Conservation (phyloP, 1,140 invertebrate species). For the Meteorus sp. region DNA sequence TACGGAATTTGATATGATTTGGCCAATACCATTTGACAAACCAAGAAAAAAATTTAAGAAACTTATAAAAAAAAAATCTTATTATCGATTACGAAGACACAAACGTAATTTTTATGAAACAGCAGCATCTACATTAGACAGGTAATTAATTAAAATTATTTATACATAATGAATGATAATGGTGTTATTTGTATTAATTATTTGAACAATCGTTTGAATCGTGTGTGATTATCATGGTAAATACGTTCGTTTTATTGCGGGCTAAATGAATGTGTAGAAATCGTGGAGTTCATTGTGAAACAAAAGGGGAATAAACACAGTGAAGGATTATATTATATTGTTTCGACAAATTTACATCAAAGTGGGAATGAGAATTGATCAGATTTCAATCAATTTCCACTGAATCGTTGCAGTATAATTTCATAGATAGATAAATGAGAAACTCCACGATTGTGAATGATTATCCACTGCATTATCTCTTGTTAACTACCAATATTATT, state of each 20-base stretch:
- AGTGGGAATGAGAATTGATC: background rate
- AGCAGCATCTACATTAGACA: conserved; percentile 50
- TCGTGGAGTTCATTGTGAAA: conserved; percentile 4
- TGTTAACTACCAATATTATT: no score
- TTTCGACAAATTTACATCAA: conserved; percentile 1
- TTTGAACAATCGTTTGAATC: no score
- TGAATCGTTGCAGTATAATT: no score
- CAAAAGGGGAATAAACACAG: conserved; percentile 1
- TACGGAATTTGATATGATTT: conserved; percentile 51
- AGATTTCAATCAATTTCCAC: background rate
- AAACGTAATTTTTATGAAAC: conserved; percentile 51
- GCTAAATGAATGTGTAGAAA: no score
- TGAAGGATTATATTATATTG: background rate
- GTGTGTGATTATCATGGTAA: no score
- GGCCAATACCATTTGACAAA: conserved; percentile 46
- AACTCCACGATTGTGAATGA: no score
- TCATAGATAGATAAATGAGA: no score
- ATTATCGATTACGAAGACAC: conserved; percentile 40
- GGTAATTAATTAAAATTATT: conserved; percentile 35
- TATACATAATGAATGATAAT: background rate
- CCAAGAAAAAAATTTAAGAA: conserved; percentile 6
- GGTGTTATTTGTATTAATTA: background rate
- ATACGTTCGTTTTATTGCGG: no score
- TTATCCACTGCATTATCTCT: no score
- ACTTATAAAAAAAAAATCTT: conserved; percentile 11